A percentile compares a stretch with the other conserved stretches of the same genome.
phyloP scores from a whole-genome alignment of 2,113 vertebrate species.

The Mastomys natalensis region DNA sequence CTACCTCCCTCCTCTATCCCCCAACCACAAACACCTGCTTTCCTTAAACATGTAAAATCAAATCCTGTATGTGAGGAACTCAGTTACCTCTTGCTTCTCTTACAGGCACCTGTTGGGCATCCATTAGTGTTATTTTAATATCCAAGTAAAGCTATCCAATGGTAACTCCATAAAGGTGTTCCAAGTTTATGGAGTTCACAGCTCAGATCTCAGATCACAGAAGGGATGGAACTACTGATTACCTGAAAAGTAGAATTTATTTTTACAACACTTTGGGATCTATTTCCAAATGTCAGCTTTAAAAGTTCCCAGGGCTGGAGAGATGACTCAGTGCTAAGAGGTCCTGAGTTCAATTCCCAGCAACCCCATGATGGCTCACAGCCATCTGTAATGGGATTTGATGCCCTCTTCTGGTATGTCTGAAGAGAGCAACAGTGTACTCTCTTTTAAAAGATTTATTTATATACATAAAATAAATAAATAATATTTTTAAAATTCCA shows the following conservation, averaged over 20 bases:
- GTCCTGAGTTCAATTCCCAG: no score
- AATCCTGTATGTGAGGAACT: not conserved
- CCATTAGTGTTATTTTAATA: not conserved
- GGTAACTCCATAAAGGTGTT: not conserved
- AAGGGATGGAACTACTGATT: not conserved
- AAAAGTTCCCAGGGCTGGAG: not conserved
- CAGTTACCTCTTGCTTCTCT: not conserved
- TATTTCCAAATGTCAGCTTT: not conserved
- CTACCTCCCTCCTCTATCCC: not conserved
- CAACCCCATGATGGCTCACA: no score
- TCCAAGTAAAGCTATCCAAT: not conserved
- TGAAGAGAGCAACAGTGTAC: no score
- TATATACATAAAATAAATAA: no score
- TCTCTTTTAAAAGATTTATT: no score
- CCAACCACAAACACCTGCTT: not conserved
- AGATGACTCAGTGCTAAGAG: no score
- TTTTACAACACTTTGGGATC: not conserved
- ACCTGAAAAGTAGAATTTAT: not conserved
- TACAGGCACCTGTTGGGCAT: not conserved
- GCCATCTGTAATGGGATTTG: no score
- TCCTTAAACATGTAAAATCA: slow-evolving; percentile 39
- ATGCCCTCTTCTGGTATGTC: no score
- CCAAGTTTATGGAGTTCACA: not conserved
- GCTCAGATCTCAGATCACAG: not conserved
- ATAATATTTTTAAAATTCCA: not conserved